Percentiles rank a stretch among this genome's conserved stretches.
Conservation (phyloP, 2,797 vertebrate genomes). For the Tokudaia tokunoshimensis region DNA sequence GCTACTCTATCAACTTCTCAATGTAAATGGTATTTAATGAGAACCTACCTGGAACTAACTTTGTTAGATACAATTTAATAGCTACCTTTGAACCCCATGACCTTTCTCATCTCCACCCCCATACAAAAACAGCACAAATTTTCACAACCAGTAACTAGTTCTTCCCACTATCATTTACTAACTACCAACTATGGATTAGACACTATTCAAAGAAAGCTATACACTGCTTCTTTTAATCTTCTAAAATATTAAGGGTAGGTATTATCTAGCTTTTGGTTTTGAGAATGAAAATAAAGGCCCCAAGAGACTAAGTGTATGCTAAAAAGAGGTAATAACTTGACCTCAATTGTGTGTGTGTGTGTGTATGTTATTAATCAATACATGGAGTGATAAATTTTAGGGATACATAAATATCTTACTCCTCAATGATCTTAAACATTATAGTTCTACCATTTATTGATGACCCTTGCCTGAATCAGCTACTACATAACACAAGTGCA, state of each 20-base stretch:
- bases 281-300: slow-evolving; percentile 20
- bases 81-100: slow-evolving; percentile 32
- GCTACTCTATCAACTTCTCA: slow-evolving; percentile 33
- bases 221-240: slow-evolving; percentile 53
- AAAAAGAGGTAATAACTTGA: slow-evolving; percentile 36
- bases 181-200: background rate
- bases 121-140: background rate
- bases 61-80: slow-evolving; percentile 61
- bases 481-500: background rate
- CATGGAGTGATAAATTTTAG: slow-evolving; percentile 12
- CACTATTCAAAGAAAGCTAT: slow-evolving; percentile 31
- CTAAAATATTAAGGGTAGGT: slow-evolving; percentile 17
- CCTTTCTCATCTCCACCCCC: background rate
- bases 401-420: slow-evolving; percentile 15
- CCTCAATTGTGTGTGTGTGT: background rate
- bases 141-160: slow-evolving; percentile 54
- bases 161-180: slow-evolving; percentile 23
- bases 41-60: slow-evolving; percentile 31
- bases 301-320: background rate
- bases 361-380: slow-evolving; percentile 13
- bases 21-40: slow-evolving; percentile 47
- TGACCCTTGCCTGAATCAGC: slow-evolving; percentile 13
- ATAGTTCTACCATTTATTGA: slow-evolving; percentile 25
- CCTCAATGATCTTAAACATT: slow-evolving; percentile 38
- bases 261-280: slow-evolving; percentile 6